Percentiles rank a stretch among this genome's conserved stretches.
These are phyloP conservation scores for Phylloscopus whistleri DNA, from an alignment of 2,113 vertebrate species.

Conservation along the genomic window DNA sequence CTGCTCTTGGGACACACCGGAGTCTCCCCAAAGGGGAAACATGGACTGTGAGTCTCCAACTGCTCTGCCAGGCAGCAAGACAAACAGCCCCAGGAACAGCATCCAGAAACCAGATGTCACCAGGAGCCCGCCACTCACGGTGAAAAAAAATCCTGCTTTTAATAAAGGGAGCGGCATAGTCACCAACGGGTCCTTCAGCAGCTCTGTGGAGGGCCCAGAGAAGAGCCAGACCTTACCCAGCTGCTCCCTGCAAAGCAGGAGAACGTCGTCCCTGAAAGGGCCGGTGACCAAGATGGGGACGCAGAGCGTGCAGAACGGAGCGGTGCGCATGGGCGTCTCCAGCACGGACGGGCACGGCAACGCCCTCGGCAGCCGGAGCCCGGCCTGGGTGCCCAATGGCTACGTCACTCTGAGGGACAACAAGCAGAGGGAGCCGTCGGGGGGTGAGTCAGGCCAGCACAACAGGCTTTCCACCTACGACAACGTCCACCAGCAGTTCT, in stretches of 20 bases:
- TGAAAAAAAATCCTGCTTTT: constrained; percentile 96
- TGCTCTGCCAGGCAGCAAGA: constrained; percentile 71
- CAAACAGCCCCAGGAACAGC: constrained; percentile 83
- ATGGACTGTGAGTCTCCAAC: constrained; percentile 78
- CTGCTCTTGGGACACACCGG: constrained; percentile 88
- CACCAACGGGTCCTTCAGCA: constrained; percentile 97
- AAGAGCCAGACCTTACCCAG: constrained; percentile 78
- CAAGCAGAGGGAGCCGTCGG: constrained; percentile 74
- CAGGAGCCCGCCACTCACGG: constrained; percentile 85
- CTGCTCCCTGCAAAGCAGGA: constrained; percentile 77
- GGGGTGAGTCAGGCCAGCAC: constrained; percentile 77
- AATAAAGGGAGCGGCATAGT: constrained; percentile 96
- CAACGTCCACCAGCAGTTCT: constrained; percentile 91
- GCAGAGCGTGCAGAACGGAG: constrained; percentile 80
- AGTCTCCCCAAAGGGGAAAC: constrained; percentile 79
- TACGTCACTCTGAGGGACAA: constrained; percentile 87
- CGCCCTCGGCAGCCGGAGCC: constrained; percentile 69
- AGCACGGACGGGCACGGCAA: constrained; percentile 75
- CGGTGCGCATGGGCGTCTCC: constrained; percentile 81
- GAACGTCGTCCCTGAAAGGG: constrained; percentile 82
- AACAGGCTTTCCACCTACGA: constrained; percentile 96
- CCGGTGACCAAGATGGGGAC: constrained; percentile 94
- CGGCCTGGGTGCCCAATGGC: constrained; percentile 84
- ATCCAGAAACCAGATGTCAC: constrained; percentile 81
- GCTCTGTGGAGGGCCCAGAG: constrained; percentile 79